Conservation (phyloP, 2,888 invertebrate genomes). For the Tetrapedia diversipes region DNA sequence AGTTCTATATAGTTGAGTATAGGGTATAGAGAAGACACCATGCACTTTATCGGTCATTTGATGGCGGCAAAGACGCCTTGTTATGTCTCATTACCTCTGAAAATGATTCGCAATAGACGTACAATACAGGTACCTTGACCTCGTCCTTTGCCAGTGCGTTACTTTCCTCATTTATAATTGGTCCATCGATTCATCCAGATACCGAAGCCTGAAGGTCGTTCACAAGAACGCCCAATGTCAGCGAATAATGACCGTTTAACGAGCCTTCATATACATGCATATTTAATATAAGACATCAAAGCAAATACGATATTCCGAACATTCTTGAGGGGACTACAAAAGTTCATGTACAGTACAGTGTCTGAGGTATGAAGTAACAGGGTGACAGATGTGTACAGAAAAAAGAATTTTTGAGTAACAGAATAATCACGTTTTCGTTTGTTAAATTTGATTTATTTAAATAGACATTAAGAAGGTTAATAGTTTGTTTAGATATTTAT, state of each 20-base stretch:
- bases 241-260: conserved; percentile 12
- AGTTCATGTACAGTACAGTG: no score
- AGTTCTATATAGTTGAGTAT: not conserved
- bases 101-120: conserved; percentile 55
- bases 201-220: conserved; percentile 56
- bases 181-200: conserved; percentile 56
- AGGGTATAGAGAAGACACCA: not conserved
- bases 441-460: no score
- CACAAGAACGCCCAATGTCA: conserved; percentile 23
- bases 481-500: no score
- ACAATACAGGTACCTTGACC: conserved; percentile 60
- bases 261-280: not conserved
- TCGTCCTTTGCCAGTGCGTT: conserved; percentile 47
- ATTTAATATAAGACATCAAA: not conserved
- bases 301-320: not conserved
- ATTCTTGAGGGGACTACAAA: not conserved
- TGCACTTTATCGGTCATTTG: not conserved
- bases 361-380: no score
- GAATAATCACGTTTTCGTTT: no score
- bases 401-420: no score
- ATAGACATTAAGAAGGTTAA: no score
- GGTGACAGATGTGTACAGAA: no score
- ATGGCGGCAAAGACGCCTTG: conserved; percentile 1
- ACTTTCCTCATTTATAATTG: conserved; percentile 56
- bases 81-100: conserved; percentile 52